These are phyloP conservation scores for Drosophila setifemur DNA, from an alignment of 1,140 invertebrate genomes.

Conservation along the genomic window DNA sequence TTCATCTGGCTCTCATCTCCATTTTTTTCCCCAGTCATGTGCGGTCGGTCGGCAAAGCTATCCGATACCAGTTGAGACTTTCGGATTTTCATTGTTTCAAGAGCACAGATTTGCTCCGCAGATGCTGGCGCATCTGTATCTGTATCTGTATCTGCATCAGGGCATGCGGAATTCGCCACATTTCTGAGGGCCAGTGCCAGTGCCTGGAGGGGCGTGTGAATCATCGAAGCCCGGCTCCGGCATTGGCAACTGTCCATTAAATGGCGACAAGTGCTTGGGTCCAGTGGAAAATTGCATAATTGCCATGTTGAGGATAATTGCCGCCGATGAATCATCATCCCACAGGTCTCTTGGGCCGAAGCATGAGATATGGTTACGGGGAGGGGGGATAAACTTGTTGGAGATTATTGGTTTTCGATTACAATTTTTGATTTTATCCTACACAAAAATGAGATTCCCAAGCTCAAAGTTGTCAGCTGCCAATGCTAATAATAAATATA, in stretches of 20 bases:
- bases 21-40: constrained; percentile 56
- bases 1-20: constrained; percentile 51
- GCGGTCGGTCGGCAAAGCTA: constrained; percentile 39
- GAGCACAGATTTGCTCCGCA: constrained; percentile 33
- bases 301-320: constrained; percentile 43
- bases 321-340: constrained; percentile 49
- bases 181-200: no score
- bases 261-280: constrained; percentile 64
- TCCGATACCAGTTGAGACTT: constrained; percentile 41
- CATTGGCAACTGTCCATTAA: constrained; percentile 37
- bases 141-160: constrained; percentile 37
- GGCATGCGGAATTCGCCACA: constrained; percentile 22
- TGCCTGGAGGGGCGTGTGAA: constrained; percentile 44
- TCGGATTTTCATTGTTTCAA: constrained; percentile 64
- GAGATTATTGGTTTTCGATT: constrained; percentile 22
- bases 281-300: constrained; percentile 69
- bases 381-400: constrained; percentile 17
- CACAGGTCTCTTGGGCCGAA: constrained; percentile 10
- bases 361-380: constrained; percentile 10
- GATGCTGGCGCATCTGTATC: constrained; percentile 27
- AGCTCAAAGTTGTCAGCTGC: no score
- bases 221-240: constrained; percentile 33
- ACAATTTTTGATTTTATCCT: no score
- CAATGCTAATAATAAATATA: no score
- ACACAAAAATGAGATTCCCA: no score